These are phyloP conservation scores for Xestia xanthographa DNA, from an alignment of 2,888 invertebrate species.

Conservation along the genomic window DNA sequence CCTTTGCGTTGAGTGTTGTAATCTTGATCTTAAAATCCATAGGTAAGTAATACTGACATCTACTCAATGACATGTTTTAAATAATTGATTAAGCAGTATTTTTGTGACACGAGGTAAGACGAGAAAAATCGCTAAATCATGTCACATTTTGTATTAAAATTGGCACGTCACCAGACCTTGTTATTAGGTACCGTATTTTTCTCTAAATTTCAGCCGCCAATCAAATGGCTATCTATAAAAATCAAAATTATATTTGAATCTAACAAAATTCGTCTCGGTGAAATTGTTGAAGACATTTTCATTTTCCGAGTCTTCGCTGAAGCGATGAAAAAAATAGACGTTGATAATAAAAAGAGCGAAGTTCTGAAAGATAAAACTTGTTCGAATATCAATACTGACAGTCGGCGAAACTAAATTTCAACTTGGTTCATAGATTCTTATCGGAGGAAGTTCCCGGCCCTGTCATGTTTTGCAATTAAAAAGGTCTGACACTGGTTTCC, in stretches of 20 bases:
- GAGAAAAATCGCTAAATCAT: neutral
- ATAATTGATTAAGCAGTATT: constrained; percentile 9
- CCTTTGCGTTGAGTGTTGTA: neutral
- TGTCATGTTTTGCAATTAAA: constrained; percentile 72
- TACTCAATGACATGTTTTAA: constrained; percentile 1
- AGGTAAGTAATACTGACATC: neutral
- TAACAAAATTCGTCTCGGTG: constrained; percentile 22
- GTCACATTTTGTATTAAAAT: neutral
- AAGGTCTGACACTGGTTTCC: constrained; percentile 53
- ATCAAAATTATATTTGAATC: constrained; percentile 39
- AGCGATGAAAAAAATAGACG: constrained; percentile 59
- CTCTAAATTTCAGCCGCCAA: constrained; percentile 29
- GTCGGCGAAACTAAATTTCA: constrained; percentile 72
- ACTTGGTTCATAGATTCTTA: constrained; percentile 73
- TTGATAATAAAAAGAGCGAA: constrained; percentile 62
- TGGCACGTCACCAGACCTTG: constrained; percentile 1
- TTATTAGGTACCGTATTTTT: constrained; percentile 16
- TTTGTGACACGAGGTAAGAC: neutral
- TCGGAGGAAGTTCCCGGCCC: constrained; percentile 71
- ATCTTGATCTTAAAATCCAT: neutral
- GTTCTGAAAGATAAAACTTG: constrained; percentile 74
- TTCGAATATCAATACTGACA: constrained; percentile 74
- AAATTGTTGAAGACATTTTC: constrained; percentile 53
- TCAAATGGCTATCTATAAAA: constrained; percentile 42
- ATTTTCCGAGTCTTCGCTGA: constrained; percentile 54